Base-by-base conservation (phyloP, 2,113 vertebrate species). In the Psettodes erumei region DNA sequence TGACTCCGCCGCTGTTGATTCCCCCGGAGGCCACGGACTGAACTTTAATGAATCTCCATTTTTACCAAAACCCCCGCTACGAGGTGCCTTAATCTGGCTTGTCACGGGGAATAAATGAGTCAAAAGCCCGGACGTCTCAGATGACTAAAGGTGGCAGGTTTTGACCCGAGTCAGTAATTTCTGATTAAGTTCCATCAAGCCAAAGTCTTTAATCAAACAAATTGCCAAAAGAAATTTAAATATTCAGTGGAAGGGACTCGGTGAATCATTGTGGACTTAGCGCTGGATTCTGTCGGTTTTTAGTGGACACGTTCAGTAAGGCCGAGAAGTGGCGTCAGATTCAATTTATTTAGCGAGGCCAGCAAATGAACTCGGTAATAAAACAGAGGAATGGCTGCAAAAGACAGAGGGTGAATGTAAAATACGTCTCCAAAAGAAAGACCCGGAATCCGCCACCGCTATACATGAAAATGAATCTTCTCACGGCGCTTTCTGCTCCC, bases 1-100 rank as follows among this genome's bases (percentile, higher is more conserved):
- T 89, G 88, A 88, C 87, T 88, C 66, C 55, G 77, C 83, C 78
- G 71, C 82, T 82, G 76, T 69, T 92, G 91, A 94, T 94, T 93
- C 91, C 91, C 91, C 92, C 23, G 0, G 75, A 89, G 90, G 78
- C 71, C 45, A 18, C 21, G 23, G 71, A 76, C 75, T 75, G 86
- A 90, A 92, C 87, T 87, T 90, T 93, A 94, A 94, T 94, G 89
- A 92, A 90, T 86, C 81, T 87, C 60, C 83, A 58, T 81, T 87
- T 76, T 85, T 67, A 69, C 77, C 72, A 67, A 86, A 89, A 81
- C 64, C 73, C 62, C 73, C 37, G 32, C 78, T 79, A 68, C 15
- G 74, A 82, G 81, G 84, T 79, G 53, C 63, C 76, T 90, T 84
- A 63, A 89, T 86, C 71, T 69, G 62, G 72, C 70, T 82, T 40